A percentile compares a stretch with the other conserved stretches of the same genome.
These are phyloP conservation scores for Hemithea aestivaria DNA, from an alignment of 2,888 invertebrate genomes.

Conservation along the genomic window DNA sequence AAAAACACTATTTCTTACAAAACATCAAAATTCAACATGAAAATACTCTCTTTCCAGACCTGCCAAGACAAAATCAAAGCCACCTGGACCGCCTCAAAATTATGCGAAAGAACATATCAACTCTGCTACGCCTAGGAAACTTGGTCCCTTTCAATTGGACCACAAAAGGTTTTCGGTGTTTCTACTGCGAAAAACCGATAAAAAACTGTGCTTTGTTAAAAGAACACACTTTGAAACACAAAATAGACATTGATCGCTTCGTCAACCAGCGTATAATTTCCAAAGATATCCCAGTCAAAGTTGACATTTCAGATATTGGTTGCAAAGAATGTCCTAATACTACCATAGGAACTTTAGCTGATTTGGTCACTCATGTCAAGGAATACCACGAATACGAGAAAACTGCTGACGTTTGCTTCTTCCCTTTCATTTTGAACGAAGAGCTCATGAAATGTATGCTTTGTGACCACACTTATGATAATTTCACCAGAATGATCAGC, in stretches of 20 bases:
- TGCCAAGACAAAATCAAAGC: slow-evolving; percentile 33
- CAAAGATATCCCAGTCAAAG: slow-evolving; percentile 59
- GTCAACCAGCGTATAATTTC: slow-evolving; percentile 47
- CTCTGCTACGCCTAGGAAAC: slow-evolving; percentile 50
- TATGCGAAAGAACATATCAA: slow-evolving; percentile 47
- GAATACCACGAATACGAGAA: slow-evolving; percentile 43
- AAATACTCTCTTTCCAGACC: slow-evolving; percentile 53
- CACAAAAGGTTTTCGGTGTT: slow-evolving; percentile 55
- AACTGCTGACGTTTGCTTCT: slow-evolving; percentile 40
- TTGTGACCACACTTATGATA: slow-evolving; percentile 48
- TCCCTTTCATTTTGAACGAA: slow-evolving; percentile 52
- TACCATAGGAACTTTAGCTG: slow-evolving; percentile 36
- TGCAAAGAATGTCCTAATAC: slow-evolving; percentile 45
- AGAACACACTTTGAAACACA: slow-evolving; percentile 47
- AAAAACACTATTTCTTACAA: too few relatives aligned
- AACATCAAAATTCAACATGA: slow-evolving; percentile 5
- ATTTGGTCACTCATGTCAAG: slow-evolving; percentile 46
- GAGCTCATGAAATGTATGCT: slow-evolving; percentile 45
- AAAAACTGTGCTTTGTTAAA: slow-evolving; percentile 45
- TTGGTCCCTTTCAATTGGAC: slow-evolving; percentile 59
- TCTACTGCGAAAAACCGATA: slow-evolving; percentile 55
- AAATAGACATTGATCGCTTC: slow-evolving; percentile 39
- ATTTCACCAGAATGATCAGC: slow-evolving; percentile 45
- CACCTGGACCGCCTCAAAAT: slow-evolving; percentile 45
- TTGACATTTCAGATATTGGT: slow-evolving; percentile 47